Conservation (phyloP, 2,888 invertebrate genomes). For the Flexamia atlantica region DNA sequence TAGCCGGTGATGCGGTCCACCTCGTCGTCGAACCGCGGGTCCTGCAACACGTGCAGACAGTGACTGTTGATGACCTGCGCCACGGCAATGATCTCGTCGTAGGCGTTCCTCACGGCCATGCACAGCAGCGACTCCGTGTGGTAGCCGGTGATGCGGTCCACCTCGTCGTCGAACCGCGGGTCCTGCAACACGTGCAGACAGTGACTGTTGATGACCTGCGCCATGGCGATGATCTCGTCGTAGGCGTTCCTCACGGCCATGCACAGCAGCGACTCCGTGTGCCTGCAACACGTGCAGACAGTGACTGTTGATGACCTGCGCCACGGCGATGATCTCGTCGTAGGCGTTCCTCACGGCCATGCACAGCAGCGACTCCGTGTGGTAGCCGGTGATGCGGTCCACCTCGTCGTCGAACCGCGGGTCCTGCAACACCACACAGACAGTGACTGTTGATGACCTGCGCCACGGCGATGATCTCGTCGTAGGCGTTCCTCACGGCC, state of each 20-base stretch:
- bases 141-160: conserved; percentile 75
- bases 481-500: conserved; percentile 73
- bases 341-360: conserved; percentile 74
- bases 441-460: no score
- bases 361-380: conserved; percentile 74
- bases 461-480: conserved; percentile 74
- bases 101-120: conserved; percentile 74
- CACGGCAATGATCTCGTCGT: conserved; percentile 74
- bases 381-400: conserved; percentile 75
- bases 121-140: conserved; percentile 74
- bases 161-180: conserved; percentile 75
- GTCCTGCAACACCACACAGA: conserved; percentile 72
- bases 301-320: conserved; percentile 74
- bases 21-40: conserved; percentile 76
- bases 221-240: conserved; percentile 74
- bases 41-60: conserved; percentile 70
- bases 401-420: conserved; percentile 76
- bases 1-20: conserved; percentile 76
- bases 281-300: no score
- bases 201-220: conserved; percentile 74
- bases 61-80: conserved; percentile 74
- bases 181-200: conserved; percentile 72
- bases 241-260: conserved; percentile 74
- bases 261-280: conserved; percentile 74
- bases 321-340: conserved; percentile 74